These are phyloP conservation scores for Lynx canadensis DNA, from an alignment of 2,113 vertebrate genomes.

Conservation along the genomic window DNA sequence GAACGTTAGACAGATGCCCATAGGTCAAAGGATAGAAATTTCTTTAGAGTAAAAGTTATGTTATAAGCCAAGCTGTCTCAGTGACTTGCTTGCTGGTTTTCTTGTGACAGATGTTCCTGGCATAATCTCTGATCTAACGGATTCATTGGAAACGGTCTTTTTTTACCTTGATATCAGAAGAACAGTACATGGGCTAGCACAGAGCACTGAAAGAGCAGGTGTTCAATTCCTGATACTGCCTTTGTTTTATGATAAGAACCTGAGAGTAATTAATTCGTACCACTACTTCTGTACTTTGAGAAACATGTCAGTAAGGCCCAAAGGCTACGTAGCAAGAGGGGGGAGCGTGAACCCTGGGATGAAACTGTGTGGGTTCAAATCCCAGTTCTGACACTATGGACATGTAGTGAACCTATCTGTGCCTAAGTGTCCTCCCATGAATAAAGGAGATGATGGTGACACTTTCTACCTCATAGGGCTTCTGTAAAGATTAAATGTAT, in stretches of 20 bases:
- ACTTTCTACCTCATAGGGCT: not conserved
- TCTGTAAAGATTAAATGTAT: not conserved
- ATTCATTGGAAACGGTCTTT: not conserved
- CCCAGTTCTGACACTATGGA: not conserved
- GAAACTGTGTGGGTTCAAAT: not conserved
- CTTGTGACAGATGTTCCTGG: not conserved
- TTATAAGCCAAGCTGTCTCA: not conserved
- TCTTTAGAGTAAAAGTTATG: not conserved
- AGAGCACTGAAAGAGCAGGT: not conserved
- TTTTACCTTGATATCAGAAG: not conserved
- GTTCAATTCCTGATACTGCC: not conserved
- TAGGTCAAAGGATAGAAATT: not conserved
- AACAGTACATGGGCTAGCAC: not conserved
- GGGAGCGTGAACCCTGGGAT: not conserved
- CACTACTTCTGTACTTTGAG: not conserved
- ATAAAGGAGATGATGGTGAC: accelerated
- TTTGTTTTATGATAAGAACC: not conserved
- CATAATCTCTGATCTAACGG: not conserved
- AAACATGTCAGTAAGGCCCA: not conserved
- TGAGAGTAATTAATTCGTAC: not conserved
- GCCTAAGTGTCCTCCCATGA: not conserved
- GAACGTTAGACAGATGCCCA: not conserved
- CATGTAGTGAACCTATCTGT: accelerated
- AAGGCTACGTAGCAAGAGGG: not conserved
- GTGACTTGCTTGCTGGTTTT: not conserved